phyloP scores from a whole-genome alignment of 2,113 vertebrate genomes.

The Malurus alboscapulatus region DNA sequence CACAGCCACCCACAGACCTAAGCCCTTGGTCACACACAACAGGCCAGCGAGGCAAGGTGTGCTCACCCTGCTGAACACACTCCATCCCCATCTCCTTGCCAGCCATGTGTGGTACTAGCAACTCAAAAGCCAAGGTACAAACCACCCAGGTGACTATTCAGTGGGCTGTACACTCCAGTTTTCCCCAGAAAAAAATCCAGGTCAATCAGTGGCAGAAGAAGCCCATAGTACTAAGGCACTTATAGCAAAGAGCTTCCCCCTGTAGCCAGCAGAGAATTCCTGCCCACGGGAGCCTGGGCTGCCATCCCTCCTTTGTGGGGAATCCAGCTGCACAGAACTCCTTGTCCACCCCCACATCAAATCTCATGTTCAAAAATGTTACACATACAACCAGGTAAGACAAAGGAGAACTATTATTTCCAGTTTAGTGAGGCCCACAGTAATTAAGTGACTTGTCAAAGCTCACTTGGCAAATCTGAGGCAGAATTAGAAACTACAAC shows the following conservation, averaged over 20 bases:
- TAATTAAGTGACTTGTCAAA: conserved; percentile 22
- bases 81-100: background rate
- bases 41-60: background rate
- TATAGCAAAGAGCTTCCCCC: background rate
- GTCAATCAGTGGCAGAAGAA: background rate
- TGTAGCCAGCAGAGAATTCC: background rate
- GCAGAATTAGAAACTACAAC: background rate
- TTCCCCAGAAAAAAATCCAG: background rate
- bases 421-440: background rate
- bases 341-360: background rate
- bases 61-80: background rate
- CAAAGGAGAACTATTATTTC: background rate
- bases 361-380: background rate
- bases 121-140: background rate
- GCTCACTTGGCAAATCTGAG: background rate
- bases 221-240: background rate
- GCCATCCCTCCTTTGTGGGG: background rate
- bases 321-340: background rate
- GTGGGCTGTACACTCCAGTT: background rate
- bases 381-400: background rate
- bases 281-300: background rate
- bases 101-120: background rate
- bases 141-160: accelerated
- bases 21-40: background rate
- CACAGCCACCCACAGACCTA: conserved; percentile 47